phyloP scores from a whole-genome alignment of 2,888 invertebrate species.

The Drosophila helvetica region DNA sequence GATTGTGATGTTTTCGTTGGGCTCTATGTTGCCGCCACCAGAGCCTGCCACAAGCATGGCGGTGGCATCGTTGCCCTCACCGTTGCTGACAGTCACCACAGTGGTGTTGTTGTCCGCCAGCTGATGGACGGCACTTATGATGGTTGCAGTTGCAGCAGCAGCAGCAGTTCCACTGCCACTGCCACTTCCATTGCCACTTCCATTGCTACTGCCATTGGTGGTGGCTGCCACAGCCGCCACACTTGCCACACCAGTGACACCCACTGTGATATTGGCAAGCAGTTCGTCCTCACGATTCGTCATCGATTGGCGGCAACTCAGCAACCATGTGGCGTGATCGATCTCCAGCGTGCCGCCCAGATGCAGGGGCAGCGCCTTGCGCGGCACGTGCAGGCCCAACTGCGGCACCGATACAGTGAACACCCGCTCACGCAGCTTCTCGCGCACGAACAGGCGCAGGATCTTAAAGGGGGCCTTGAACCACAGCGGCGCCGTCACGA shows the following conservation, averaged over 20 bases:
- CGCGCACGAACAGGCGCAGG: constrained; percentile 95
- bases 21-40: constrained; percentile 48
- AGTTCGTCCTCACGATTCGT: constrained; percentile 88
- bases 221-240: constrained; percentile 25
- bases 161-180: constrained; percentile 40
- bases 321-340: constrained; percentile 95
- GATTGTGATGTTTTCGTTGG: constrained; percentile 81
- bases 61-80: constrained; percentile 16
- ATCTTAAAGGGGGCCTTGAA: constrained; percentile 99
- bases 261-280: constrained; percentile 83
- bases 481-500: constrained; percentile 98
- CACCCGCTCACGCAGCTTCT: constrained; percentile 97
- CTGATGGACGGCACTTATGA: constrained; percentile 37
- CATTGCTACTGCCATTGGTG: constrained; percentile 21
- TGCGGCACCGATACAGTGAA: constrained; percentile 97
- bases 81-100: constrained; percentile 69
- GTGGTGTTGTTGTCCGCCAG: constrained; percentile 52
- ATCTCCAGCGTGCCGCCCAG: constrained; percentile 94
- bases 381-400: constrained; percentile 94
- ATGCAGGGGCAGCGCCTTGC: constrained; percentile 93
- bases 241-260: constrained; percentile 36
- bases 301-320: constrained; percentile 91
- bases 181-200: constrained; percentile 22
- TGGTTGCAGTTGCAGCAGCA: constrained; percentile 44
- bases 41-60: constrained; percentile 2